Evolutionary conservation across 2,888 invertebrate species (phyloP), one percentile per base, ranked within the genome.

Genomic region (Hesperia comma): DNA sequence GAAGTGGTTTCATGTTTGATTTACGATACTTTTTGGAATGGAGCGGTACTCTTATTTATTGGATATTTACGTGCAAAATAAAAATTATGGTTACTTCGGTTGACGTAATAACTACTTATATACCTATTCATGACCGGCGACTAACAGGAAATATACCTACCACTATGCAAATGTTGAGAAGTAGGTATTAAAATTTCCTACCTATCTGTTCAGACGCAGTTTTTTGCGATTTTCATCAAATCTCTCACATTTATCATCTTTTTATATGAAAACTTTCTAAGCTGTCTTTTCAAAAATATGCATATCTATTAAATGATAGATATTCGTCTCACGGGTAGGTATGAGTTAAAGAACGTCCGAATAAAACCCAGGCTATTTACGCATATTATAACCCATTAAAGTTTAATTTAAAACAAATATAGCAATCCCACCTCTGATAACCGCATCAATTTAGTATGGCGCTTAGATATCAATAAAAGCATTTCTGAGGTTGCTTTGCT

Each of bases 401-500:
- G 19, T 37, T 8, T 49, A 37, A 15, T 21, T 51, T 15, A 51
- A 57, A 49, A 63, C 60, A 51, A 66, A 60, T 54, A 55, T 43
- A 70, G 60, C 32, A 55, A 71, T 77, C 75, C 77, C 78, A 80
- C 80, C 74, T 79, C 62, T 60, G 61, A 75, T 67, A 77, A 75
- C 77, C 77, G 79, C 79, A 82, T 81, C 80, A 81, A 80, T 82
- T 78, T 78, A 75, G 77, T 77, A 77, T 74, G 87, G 86, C 85
- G 85, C 83, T 88, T 86, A 87, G 83, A 84, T 86, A 85, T 80
- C 84, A 85, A 89, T 89, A 89, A 89, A 88, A 87, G 81, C 84
- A 79, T 83, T 83, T 84, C 84, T 80, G 86, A 85, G 82, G 86
- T 86, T 87, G 82, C 80, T 79, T 80, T 79, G 83, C 83, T 81